A percentile compares a stretch with the other conserved stretches of the same genome.
phyloP scores from a whole-genome alignment of 1,140 invertebrate species.

The Brachionus rubens region DNA sequence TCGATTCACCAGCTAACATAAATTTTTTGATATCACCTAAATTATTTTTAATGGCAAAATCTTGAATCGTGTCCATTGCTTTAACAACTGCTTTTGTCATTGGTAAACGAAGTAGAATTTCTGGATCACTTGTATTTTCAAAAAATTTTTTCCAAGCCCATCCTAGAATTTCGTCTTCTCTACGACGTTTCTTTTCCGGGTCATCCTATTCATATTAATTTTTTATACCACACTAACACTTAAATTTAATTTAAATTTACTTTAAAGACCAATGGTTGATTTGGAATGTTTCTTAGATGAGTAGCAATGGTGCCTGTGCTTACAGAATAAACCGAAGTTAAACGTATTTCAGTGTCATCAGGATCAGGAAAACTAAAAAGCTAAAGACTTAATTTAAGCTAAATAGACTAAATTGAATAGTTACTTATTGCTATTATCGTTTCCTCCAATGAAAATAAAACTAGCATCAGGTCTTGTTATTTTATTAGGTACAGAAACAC shows the following conservation, averaged over 20 bases:
- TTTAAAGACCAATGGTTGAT: slow-evolving; percentile 52
- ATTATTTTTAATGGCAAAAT: slow-evolving; percentile 48
- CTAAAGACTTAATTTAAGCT: neutral
- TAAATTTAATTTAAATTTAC: slow-evolving; percentile 47
- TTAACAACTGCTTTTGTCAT: slow-evolving; percentile 51
- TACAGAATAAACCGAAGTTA: slow-evolving; percentile 50
- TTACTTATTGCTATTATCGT: slow-evolving; percentile 48
- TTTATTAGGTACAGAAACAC: slow-evolving; percentile 52
- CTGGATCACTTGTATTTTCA: neutral
- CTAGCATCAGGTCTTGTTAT: slow-evolving; percentile 49
- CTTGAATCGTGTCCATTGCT: slow-evolving; percentile 52
- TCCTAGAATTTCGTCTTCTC: slow-evolving; percentile 52
- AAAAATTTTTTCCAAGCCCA: slow-evolving; percentile 51
- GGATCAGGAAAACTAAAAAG: slow-evolving; percentile 46
- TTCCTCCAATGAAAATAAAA: slow-evolving; percentile 53
- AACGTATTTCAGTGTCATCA: slow-evolving; percentile 50
- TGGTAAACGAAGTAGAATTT: neutral
- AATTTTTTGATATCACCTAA: slow-evolving; percentile 49
- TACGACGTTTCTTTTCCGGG: slow-evolving; percentile 50
- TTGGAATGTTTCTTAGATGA: slow-evolving; percentile 53
- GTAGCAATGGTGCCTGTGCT: slow-evolving; percentile 50
- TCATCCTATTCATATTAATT: slow-evolving; percentile 49
- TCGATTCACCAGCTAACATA: slow-evolving; percentile 53
- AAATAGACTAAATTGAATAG: neutral
- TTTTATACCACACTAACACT: neutral